Evolutionary conservation across 1,140 invertebrate species (phyloP).

Genomic region (Neodiprion lecontei): DNA sequence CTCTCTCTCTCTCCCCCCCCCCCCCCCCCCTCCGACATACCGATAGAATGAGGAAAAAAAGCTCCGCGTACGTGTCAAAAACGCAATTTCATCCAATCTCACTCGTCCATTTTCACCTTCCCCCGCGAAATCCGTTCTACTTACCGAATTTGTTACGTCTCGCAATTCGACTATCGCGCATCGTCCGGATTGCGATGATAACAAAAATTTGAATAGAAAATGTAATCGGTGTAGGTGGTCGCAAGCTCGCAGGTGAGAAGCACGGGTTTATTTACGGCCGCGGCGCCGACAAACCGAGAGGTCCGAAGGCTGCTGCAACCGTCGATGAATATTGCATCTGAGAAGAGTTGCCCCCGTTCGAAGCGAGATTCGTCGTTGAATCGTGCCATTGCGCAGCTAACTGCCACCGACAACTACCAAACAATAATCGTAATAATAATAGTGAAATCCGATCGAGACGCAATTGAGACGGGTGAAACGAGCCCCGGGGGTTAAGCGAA

Average conservation of each 20-base stretch:
- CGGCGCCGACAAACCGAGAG: too few species aligned
- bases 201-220: too few species aligned
- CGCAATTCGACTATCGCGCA: constrained; percentile 7
- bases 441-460: constrained; percentile 54
- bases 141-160: background rate
- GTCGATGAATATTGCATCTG: too few species aligned
- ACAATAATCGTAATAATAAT: constrained; percentile 49
- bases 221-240: too few species aligned
- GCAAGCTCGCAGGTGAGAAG: too few species aligned
- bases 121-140: constrained; percentile 8
- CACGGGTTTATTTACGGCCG: constrained; percentile 23
- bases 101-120: background rate
- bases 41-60: background rate
- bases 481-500: constrained; percentile 27
- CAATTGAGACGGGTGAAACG: constrained; percentile 50
- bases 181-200: too few species aligned
- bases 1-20: constrained; percentile 2
- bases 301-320: too few species aligned
- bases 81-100: too few species aligned
- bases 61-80: too few species aligned
- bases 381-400: constrained; percentile 1
- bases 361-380: constrained; percentile 6
- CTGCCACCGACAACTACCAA: background rate
- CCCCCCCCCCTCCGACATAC: background rate
- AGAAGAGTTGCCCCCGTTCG: background rate